phyloP scores from a whole-genome alignment of 2,113 vertebrate genomes.

The Pterocles orientalis region DNA sequence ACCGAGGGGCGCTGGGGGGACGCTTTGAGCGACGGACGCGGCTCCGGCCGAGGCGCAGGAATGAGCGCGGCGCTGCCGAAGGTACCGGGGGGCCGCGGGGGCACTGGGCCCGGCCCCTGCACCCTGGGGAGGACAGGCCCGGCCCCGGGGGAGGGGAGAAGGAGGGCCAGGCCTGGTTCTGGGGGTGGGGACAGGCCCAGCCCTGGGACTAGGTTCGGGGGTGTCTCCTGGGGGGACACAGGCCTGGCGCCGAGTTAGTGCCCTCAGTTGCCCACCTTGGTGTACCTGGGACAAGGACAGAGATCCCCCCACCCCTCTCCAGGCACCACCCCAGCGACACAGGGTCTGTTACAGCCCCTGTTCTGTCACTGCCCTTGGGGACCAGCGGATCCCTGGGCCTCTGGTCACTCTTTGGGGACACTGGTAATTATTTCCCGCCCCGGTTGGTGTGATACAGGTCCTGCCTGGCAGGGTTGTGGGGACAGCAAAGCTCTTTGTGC shows the following conservation, averaged over 20 bases:
- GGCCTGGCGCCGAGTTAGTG: not conserved
- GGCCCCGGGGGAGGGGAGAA: not conserved
- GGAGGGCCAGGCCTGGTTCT: not conserved
- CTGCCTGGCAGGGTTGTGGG: not conserved
- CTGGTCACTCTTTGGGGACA: not conserved
- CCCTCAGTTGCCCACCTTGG: fast-evolving
- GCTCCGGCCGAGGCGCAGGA: not conserved
- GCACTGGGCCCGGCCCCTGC: too few relatives aligned
- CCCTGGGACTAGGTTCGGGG: too few relatives aligned
- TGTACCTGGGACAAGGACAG: too few relatives aligned
- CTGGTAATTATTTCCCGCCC: not conserved
- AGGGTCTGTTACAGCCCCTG: fast-evolving
- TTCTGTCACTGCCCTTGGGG: too few relatives aligned
- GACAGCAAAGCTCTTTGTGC: too few relatives aligned
- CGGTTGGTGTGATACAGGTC: not conserved
- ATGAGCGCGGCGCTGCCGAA: not conserved
- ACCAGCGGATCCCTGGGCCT: not conserved
- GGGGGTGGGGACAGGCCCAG: not conserved
- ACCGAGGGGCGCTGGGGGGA: not conserved
- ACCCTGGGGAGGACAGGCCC: too few relatives aligned
- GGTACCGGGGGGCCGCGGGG: not conserved
- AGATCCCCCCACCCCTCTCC: fast-evolving
- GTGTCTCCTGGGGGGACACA: not conserved
- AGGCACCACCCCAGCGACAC: too few relatives aligned
- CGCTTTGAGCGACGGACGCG: not conserved